Percentiles rank a stretch among this genome's conserved stretches.
phyloP scores from a whole-genome alignment of 1,140 invertebrate genomes.

The Drosophila prosaltans region DNA sequence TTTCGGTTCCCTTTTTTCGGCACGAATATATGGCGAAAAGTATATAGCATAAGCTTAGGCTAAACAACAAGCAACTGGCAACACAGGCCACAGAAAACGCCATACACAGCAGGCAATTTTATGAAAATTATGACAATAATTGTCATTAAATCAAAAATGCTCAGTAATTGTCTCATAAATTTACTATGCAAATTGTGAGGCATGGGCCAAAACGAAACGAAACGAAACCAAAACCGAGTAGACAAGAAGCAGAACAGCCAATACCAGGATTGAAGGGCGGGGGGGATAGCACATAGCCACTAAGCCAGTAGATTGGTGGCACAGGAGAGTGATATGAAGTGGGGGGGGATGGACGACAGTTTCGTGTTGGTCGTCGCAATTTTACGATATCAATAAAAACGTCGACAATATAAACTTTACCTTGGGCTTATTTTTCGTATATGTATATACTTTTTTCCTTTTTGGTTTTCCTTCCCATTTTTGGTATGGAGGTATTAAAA shows the following conservation, averaged over 20 bases:
- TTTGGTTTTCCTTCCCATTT: too few relatives aligned
- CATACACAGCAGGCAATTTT: constrained; percentile 68
- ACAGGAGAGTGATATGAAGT: too few relatives aligned
- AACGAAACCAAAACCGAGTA: constrained; percentile 9
- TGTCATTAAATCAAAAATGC: constrained; percentile 82
- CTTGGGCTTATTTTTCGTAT: constrained; percentile 48
- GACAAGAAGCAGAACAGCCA: neutral
- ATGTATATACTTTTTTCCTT: neutral
- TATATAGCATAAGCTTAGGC: constrained; percentile 60
- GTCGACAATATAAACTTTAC: constrained; percentile 82
- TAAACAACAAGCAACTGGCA: constrained; percentile 31
- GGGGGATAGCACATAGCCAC: neutral
- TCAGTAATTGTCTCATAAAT: constrained; percentile 82
- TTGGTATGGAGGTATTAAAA: constrained; percentile 41
- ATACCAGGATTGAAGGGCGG: neutral
- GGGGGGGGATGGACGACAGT: constrained; percentile 23
- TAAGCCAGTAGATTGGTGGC: neutral
- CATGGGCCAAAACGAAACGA: constrained; percentile 20
- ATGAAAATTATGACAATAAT: constrained; percentile 82
- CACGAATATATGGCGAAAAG: constrained; percentile 70
- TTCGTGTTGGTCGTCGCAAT: constrained; percentile 74
- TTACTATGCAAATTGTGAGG: constrained; percentile 80
- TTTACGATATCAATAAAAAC: constrained; percentile 82
- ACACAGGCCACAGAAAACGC: constrained; percentile 8
- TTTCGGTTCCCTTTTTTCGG: constrained; percentile 17